A percentile compares a stretch with the other conserved stretches of the same genome.
These are phyloP conservation scores for Tuta absoluta DNA, from an alignment of 2,888 invertebrate species.

Conservation along the genomic window DNA sequence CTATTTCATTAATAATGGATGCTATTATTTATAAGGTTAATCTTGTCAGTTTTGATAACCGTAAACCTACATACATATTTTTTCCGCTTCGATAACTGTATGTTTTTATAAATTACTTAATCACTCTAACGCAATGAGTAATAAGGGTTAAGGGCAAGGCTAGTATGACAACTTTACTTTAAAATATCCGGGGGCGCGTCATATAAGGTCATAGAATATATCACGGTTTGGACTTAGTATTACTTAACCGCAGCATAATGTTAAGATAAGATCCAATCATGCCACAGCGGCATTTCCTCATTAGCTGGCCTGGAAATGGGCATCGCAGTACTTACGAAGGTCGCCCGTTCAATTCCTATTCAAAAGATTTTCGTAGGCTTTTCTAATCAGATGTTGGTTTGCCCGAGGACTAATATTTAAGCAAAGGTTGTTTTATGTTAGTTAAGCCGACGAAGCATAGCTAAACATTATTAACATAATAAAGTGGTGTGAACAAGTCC, in stretches of 20 bases:
- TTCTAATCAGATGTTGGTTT: background rate
- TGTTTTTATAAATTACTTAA: background rate
- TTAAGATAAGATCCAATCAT: conserved; percentile 22
- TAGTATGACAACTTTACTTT: background rate
- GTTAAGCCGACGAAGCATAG: conserved; percentile 22
- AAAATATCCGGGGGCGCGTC: background rate
- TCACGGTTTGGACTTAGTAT: conserved; percentile 18
- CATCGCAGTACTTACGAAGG: background rate
- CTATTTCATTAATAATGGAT: background rate
- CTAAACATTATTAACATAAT: conserved; percentile 25
- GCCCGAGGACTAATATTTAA: conserved; percentile 26
- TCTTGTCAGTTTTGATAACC: background rate
- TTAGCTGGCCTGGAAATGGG: background rate
- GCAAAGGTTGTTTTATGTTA: background rate
- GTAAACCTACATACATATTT: background rate
- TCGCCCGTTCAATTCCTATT: background rate
- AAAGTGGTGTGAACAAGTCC: conserved; percentile 10
- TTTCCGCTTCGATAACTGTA: background rate
- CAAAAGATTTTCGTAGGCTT: background rate
- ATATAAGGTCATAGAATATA: conserved; percentile 10
- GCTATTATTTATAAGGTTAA: conserved; percentile 1
- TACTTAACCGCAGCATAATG: conserved; percentile 2
- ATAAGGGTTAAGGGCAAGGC: conserved; percentile 16
- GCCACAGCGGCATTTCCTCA: conserved; percentile 9
- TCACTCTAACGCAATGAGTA: conserved; percentile 1